Conservation (phyloP, 2,797 vertebrate genomes). For the Karalla daura region DNA sequence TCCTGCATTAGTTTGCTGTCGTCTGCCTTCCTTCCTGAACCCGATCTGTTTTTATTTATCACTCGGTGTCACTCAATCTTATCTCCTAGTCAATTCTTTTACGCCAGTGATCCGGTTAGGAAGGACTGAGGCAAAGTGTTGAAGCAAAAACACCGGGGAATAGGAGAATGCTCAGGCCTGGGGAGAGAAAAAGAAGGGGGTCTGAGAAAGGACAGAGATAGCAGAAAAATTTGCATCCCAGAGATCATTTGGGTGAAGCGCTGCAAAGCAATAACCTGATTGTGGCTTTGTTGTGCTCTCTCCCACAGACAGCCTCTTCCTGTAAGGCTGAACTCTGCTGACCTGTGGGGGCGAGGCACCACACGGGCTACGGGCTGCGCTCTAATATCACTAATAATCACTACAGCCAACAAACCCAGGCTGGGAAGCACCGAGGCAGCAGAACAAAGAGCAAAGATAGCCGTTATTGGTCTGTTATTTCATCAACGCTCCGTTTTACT, state of each 20-base stretch:
- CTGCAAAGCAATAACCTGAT: slow-evolving; percentile 40
- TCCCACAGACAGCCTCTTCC: slow-evolving; percentile 59
- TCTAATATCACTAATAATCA: slow-evolving; percentile 68
- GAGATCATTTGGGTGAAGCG: slow-evolving; percentile 39
- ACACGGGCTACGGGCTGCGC: slow-evolving; percentile 38
- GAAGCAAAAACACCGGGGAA: not conserved
- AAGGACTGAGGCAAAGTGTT: not conserved
- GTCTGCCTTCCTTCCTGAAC: slow-evolving; percentile 10
- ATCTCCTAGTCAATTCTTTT: not conserved
- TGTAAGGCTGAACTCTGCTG: slow-evolving; percentile 52
- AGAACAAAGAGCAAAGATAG: slow-evolving; percentile 2
- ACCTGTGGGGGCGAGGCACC: slow-evolving; percentile 56
- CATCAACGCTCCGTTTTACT: slow-evolving; percentile 2
- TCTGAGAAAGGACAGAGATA: not conserved
- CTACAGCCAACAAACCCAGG: slow-evolving; percentile 45
- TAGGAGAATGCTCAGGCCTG: not conserved
- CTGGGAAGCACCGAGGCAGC: slow-evolving; percentile 9
- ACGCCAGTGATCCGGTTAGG: not conserved
- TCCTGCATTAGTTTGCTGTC: slow-evolving; percentile 5
- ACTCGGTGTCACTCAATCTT: slow-evolving; percentile 6
- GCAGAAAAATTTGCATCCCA: too few relatives aligned
- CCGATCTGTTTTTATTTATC: slow-evolving; percentile 29
- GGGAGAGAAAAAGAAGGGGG: not conserved
- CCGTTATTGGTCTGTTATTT: slow-evolving; percentile 28
- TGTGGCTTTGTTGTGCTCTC: slow-evolving; percentile 42